Evolutionary conservation across 2,888 invertebrate species (phyloP).

Genomic region (Macaria notata): DNA sequence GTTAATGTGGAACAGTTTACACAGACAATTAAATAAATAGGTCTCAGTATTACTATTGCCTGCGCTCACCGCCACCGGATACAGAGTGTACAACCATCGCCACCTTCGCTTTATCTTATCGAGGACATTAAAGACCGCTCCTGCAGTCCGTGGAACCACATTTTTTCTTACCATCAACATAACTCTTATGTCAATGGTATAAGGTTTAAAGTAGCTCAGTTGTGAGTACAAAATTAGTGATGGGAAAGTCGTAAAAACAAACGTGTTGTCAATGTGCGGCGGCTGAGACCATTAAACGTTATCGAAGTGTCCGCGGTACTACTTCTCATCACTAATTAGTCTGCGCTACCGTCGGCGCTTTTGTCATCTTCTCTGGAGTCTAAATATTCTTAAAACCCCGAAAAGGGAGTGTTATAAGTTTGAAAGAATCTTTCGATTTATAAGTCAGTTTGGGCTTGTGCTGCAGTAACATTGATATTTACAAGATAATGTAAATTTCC

Average conservation of each 20-base stretch:
- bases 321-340: constrained; percentile 55
- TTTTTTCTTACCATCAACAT: too few species aligned
- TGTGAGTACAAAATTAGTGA: neutral
- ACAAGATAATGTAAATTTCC: too few species aligned
- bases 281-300: constrained; percentile 51
- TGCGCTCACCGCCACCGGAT: too few species aligned
- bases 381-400: too few species aligned
- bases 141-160: constrained; percentile 26
- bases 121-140: constrained; percentile 52
- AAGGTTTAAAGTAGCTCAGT: constrained; percentile 10
- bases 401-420: too few species aligned
- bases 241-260: neutral
- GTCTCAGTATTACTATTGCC: too few species aligned
- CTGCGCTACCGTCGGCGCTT: neutral
- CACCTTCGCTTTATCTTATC: constrained; percentile 56
- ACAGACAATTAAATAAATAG: too few species aligned
- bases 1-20: too few species aligned
- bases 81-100: constrained; percentile 19
- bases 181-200: neutral
- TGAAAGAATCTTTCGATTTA: too few species aligned
- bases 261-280: constrained; percentile 9
- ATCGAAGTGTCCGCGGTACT: constrained; percentile 52
- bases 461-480: too few species aligned
- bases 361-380: too few species aligned
- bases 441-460: too few species aligned